phyloP scores from a whole-genome alignment of 2,797 vertebrate genomes.

The Lates japonicus region DNA sequence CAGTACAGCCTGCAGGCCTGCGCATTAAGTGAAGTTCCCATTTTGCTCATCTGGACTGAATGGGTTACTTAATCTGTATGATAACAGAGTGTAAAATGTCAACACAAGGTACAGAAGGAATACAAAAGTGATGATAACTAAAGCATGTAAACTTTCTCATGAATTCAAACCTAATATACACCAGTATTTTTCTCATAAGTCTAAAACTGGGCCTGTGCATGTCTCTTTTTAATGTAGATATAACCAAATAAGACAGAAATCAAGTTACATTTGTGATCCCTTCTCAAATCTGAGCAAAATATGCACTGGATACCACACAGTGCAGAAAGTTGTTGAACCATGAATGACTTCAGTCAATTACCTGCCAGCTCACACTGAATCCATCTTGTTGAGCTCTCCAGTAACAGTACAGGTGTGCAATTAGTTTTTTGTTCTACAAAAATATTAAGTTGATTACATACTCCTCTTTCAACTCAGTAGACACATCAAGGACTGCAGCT shows the following conservation, averaged over 20 bases:
- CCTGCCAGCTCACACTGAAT: not conserved
- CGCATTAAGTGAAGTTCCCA: slow-evolving; percentile 7
- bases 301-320: not conserved
- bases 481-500: slow-evolving; percentile 8
- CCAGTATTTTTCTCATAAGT: not conserved
- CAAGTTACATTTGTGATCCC: not conserved
- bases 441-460: not conserved
- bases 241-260: not conserved
- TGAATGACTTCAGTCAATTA: not conserved
- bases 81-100: not conserved
- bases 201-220: not conserved
- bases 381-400: not conserved
- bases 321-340: not conserved
- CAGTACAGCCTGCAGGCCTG: slow-evolving; percentile 34
- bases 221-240: not conserved
- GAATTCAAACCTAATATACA: not conserved
- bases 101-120: not conserved
- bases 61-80: not conserved
- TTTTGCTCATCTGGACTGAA: slow-evolving; percentile 24
- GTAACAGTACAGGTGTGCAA: not conserved
- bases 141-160: not conserved
- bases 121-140: not conserved
- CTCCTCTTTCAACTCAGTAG: not conserved
- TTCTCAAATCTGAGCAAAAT: not conserved
- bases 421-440: not conserved